A percentile compares a stretch with the other conserved stretches of the same genome.
Conservation (phyloP, 2,888 invertebrate species). For the Dynastes hyllus region DNA sequence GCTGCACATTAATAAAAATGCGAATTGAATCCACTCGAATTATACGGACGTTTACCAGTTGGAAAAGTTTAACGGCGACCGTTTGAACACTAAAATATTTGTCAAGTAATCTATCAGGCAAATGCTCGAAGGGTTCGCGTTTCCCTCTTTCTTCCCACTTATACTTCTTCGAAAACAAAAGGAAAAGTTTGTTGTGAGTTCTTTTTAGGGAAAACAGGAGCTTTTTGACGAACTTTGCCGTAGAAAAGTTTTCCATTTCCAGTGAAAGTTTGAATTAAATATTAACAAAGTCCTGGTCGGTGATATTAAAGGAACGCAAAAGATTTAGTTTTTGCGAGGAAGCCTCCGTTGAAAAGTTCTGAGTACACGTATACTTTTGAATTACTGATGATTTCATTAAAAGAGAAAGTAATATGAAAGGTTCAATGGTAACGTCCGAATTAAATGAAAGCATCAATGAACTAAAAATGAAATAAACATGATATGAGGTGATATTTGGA, state of each 20-base stretch:
- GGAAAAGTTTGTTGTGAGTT: slow-evolving; percentile 54
- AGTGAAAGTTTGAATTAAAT: slow-evolving; percentile 55
- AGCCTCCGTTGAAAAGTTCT: slow-evolving; percentile 14
- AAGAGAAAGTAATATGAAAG: not conserved
- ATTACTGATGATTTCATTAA: slow-evolving; percentile 12
- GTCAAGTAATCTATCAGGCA: slow-evolving; percentile 67
- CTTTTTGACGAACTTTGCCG: slow-evolving; percentile 46
- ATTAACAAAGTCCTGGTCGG: slow-evolving; percentile 51
- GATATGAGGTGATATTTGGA: no score
- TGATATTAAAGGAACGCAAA: slow-evolving; percentile 43
- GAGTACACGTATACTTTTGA: slow-evolving; percentile 22
- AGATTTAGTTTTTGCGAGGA: slow-evolving; percentile 43
- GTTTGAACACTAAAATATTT: slow-evolving; percentile 67
- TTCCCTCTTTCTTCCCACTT: slow-evolving; percentile 53
- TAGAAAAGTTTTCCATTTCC: slow-evolving; percentile 49
- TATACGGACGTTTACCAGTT: slow-evolving; percentile 63
- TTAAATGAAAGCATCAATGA: not conserved
- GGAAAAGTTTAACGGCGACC: slow-evolving; percentile 63
- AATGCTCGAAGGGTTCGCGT: slow-evolving; percentile 56
- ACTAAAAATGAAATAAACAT: not conserved
- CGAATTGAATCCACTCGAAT: slow-evolving; percentile 65
- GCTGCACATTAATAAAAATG: slow-evolving; percentile 63
- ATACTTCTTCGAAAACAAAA: slow-evolving; percentile 60
- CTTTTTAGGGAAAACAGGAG: slow-evolving; percentile 55
- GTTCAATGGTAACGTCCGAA: not conserved